Percentiles rank a stretch among this genome's conserved stretches.
Evolutionary conservation across 2,113 vertebrate genomes (phyloP).

Genomic region (Hyperoodon ampullatus): DNA sequence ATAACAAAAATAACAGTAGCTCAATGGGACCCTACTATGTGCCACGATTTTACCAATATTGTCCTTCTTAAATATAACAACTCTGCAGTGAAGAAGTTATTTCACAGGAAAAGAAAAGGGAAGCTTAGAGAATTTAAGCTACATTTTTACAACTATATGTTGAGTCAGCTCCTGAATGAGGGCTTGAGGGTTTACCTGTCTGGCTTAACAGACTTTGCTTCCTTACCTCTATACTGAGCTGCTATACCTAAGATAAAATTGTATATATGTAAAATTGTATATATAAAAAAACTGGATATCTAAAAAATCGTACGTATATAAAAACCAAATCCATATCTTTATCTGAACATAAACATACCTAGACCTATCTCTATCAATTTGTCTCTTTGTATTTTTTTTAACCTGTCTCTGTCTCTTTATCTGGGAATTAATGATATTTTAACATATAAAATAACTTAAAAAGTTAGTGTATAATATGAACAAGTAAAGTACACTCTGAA

Average conservation of each 20-base stretch:
- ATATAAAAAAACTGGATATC: not conserved
- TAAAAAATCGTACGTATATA: not conserved
- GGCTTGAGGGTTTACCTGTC: not conserved
- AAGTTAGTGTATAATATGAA: not conserved
- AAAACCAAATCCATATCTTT: not conserved
- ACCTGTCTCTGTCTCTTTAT: not conserved
- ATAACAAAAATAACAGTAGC: slow-evolving; percentile 7
- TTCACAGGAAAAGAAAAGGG: not conserved
- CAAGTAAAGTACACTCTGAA: not conserved
- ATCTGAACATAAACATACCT: not conserved
- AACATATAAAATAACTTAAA: not conserved
- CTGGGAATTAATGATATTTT: slow-evolving; percentile 7
- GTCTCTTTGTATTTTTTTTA: not conserved
- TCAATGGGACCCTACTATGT: slow-evolving; percentile 43
- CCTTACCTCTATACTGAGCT: not conserved
- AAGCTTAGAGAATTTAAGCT: not conserved
- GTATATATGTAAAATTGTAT: not conserved
- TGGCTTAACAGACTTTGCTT: not conserved
- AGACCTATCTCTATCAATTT: not conserved
- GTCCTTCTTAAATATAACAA: not conserved
- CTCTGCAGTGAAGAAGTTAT: not conserved
- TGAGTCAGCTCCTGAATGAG: accelerated
- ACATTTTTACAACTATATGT: not conserved
- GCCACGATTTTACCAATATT: not conserved
- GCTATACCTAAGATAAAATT: not conserved